These are phyloP conservation scores for Sebastes taczanowskii DNA, from an alignment of 2,797 vertebrate genomes.

Conservation along the genomic window DNA sequence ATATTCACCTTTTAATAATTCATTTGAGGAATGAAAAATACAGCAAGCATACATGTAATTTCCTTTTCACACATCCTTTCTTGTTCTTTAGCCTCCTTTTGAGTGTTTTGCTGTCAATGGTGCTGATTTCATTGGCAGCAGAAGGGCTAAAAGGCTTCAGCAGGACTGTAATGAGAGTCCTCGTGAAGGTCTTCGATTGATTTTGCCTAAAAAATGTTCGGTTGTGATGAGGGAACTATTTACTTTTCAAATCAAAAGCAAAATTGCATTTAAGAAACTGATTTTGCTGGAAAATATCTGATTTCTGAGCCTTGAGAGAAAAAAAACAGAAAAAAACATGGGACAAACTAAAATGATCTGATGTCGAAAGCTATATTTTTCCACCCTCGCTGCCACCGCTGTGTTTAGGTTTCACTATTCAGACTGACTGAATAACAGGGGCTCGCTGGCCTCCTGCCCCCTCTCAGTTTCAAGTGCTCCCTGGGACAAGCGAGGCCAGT, in stretches of 20 bases:
- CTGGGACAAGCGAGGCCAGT: constrained; percentile 31
- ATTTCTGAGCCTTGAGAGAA: background rate
- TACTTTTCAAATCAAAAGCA: background rate
- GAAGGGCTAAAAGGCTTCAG: no score
- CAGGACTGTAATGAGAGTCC: background rate
- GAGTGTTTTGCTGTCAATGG: constrained; percentile 14
- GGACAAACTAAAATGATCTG: background rate
- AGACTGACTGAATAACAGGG: constrained; percentile 19
- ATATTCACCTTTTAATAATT: background rate
- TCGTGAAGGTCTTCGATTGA: background rate
- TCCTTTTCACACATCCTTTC: background rate
- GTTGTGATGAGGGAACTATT: background rate
- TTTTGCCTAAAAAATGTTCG: background rate
- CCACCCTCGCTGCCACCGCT: background rate
- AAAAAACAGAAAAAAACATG: background rate
- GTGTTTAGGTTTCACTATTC: background rate
- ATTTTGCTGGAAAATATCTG: background rate
- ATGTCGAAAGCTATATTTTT: constrained; percentile 1
- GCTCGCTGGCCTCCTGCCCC: constrained; percentile 14
- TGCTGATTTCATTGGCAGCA: constrained; percentile 11
- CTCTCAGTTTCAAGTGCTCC: constrained; percentile 27
- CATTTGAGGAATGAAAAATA: background rate
- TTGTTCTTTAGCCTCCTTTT: background rate
- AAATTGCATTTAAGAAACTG: background rate
- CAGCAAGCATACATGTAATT: background rate